phyloP scores from a whole-genome alignment of 2,888 invertebrate genomes.

The Seira sanloemensis region DNA sequence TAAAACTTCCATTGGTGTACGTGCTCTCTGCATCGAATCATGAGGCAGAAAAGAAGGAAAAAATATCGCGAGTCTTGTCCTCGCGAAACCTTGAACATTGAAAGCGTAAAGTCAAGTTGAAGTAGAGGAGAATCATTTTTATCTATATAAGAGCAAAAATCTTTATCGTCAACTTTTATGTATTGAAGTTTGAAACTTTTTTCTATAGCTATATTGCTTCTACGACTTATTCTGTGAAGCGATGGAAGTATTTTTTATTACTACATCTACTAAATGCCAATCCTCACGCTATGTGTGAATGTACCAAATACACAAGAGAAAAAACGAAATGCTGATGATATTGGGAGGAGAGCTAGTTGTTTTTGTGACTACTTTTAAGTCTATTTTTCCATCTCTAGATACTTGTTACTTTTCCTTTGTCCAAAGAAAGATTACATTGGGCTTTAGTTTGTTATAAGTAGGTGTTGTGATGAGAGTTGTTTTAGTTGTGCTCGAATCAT shows the following conservation, averaged over 20 bases:
- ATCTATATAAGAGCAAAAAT: conserved; percentile 31
- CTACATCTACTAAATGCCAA: conserved; percentile 10
- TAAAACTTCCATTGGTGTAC: background rate
- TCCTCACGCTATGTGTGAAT: conserved; percentile 31
- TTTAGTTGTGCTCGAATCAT: conserved; percentile 36
- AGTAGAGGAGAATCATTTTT: conserved; percentile 25
- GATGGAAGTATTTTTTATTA: conserved; percentile 26
- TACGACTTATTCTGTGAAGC: background rate
- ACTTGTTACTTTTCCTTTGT: conserved; percentile 14
- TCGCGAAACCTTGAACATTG: conserved; percentile 59
- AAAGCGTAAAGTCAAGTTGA: conserved; percentile 59
- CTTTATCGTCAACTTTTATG: background rate
- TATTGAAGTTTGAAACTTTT: background rate
- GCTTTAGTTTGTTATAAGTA: conserved; percentile 35
- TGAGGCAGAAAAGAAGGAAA: conserved; percentile 30
- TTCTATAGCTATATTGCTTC: background rate
- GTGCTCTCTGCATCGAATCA: conserved; percentile 33
- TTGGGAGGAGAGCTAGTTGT: conserved; percentile 41
- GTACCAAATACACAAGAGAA: background rate
- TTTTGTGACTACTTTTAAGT: background rate
- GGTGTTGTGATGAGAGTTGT: conserved; percentile 23
- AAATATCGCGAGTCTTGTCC: conserved; percentile 47
- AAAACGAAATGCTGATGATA: conserved; percentile 17
- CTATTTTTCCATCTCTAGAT: conserved; percentile 1
- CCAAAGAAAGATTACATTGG: conserved; percentile 18